Base-by-base conservation (phyloP, 2,888 invertebrate species). In the Xanthia icteritia region DNA sequence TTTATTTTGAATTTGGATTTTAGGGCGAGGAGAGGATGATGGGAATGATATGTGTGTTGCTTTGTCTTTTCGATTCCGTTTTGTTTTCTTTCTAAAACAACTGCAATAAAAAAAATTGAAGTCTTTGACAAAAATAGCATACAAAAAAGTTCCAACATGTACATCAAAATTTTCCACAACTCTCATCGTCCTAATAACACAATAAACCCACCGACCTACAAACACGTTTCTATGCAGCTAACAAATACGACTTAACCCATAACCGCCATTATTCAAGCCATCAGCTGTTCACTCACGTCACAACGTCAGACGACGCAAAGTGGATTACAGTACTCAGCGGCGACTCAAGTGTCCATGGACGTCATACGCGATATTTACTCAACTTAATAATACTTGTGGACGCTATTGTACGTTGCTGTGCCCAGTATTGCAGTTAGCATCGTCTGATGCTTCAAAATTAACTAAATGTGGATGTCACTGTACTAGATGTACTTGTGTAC, bases 301-400 rank as follows among this genome's bases (percentile, higher is more conserved):
- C 31, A 70, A 58, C 66, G 73, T 71, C 77, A 77, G 75, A 73
- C 77, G 63, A 65, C 67, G 66, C 79, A 88, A 88, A 88, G 89
- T 87, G 88, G 88, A 88, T 89, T 89, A 86, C 84, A 77, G 88
- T 77, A 73, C 83, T 84, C 83, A 74, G 56, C 42, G 75, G 56
- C 73, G 68, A 84, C 79, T 82, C 76, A 75, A 87, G 83, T 87
- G 79, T 75, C 69, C 74, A 79, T 87, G 88, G 76, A 85, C 89
- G 87, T 88, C 87, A 87, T 77, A 8, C 73, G 64, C 67, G 68
- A 69, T 84, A 80, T 87, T 87, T 83, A 80, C 74, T 75, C 76
- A 80, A 72, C 79, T 77, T 76, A 72, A 79, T 83, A 80, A 72
- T 77, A 75, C 69, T 75, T 68, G 68, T 82, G 67, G 13, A 68